Conservation (phyloP, 2,888 invertebrate species). For the Asteroscopus sphinx region DNA sequence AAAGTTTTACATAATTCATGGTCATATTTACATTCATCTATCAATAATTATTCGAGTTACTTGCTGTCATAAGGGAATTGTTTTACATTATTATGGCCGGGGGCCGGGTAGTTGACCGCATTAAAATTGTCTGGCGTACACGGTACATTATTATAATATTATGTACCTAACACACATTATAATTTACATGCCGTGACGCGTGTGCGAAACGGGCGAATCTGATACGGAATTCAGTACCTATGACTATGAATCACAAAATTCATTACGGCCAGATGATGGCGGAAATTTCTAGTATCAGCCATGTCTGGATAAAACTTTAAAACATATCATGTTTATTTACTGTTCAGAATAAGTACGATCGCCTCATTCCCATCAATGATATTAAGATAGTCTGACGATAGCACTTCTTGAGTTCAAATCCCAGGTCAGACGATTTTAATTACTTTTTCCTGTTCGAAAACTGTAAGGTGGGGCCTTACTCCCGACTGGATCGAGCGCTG, state of each 20-base stretch:
- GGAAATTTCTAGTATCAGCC: slow-evolving; percentile 27
- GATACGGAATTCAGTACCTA: slow-evolving; percentile 33
- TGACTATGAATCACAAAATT: slow-evolving; percentile 46
- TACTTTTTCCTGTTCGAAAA: not conserved
- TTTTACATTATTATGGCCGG: slow-evolving; percentile 16
- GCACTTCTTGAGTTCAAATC: not conserved
- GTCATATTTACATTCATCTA: slow-evolving; percentile 9
- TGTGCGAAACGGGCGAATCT: slow-evolving; percentile 33
- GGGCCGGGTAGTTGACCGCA: slow-evolving; percentile 43
- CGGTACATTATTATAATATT: slow-evolving; percentile 38
- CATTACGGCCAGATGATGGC: slow-evolving; percentile 28
- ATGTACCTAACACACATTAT: slow-evolving; percentile 32
- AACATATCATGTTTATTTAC: too few relatives aligned
- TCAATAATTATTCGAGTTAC: slow-evolving; percentile 15
- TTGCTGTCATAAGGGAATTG: slow-evolving; percentile 28
- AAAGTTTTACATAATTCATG: slow-evolving; percentile 2
- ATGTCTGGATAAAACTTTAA: not conserved
- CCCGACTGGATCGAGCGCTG: too few relatives aligned
- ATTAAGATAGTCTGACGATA: not conserved
- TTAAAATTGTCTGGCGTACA: slow-evolving; percentile 45
- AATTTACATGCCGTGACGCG: slow-evolving; percentile 43
- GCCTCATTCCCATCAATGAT: not conserved
- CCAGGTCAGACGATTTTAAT: not conserved
- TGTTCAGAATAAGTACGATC: not conserved
- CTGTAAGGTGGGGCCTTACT: too few relatives aligned